Evolutionary conservation across 2,113 vertebrate species (phyloP).

Genomic region (Grammomys dolichurus): DNA sequence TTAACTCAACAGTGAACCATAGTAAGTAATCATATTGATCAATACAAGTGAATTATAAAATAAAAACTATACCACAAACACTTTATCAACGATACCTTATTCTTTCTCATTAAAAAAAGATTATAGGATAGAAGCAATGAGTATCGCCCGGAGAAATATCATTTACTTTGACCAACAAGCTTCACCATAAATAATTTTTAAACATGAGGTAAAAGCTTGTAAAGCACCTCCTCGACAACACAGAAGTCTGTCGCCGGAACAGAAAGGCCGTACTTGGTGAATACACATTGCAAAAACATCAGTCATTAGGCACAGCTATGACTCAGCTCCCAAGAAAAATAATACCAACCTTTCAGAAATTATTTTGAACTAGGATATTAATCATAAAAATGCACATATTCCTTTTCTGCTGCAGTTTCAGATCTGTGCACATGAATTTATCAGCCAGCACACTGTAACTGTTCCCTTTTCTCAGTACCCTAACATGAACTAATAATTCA

Average conservation of each 20-base stretch:
- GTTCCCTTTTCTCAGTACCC: constrained; percentile 9
- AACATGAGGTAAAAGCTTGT: constrained; percentile 11
- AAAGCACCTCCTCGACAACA: constrained; percentile 33
- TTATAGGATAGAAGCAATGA: constrained; percentile 24
- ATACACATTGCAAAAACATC: not conserved
- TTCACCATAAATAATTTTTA: constrained; percentile 33
- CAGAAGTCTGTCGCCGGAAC: constrained; percentile 34
- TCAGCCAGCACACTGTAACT: not conserved
- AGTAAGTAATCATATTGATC: not conserved
- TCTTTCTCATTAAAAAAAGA: constrained; percentile 24
- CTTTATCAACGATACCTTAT: constrained; percentile 18
- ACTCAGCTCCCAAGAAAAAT: constrained; percentile 24
- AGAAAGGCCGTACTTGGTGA: constrained; percentile 16
- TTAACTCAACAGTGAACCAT: constrained; percentile 8
- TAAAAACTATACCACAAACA: constrained; percentile 24
- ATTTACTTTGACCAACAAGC: constrained; percentile 45
- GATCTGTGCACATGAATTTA: not conserved
- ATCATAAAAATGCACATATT: constrained; percentile 19
- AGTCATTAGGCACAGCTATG: constrained; percentile 7
- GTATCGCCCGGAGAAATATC: not conserved
- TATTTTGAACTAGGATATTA: constrained; percentile 31
- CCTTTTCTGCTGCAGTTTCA: constrained; percentile 35
- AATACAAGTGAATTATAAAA: constrained; percentile 11
- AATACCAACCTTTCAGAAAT: constrained; percentile 27
- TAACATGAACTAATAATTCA: not conserved